Percentiles rank a stretch among this genome's conserved stretches.
Evolutionary conservation across 1,140 invertebrate species (phyloP).

Genomic region (Dryas iulia): DNA sequence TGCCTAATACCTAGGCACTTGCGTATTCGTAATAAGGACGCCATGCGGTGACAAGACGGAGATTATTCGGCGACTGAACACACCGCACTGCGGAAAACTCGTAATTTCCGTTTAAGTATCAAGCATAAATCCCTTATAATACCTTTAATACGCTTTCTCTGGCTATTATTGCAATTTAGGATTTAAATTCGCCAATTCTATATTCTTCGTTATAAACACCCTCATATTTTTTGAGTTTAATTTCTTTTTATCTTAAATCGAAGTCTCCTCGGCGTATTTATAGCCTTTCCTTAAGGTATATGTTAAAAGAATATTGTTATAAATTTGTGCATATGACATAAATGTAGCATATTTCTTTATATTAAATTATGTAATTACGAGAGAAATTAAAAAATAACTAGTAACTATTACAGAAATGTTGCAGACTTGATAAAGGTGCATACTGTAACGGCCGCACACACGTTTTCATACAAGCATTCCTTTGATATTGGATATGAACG

Average conservation of each 20-base stretch:
- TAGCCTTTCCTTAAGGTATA: too few relatives aligned
- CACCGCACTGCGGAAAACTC: conserved; percentile 57
- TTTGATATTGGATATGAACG: too few relatives aligned
- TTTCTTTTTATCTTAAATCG: not conserved
- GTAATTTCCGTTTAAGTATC: conserved; percentile 55
- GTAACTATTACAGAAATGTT: too few relatives aligned
- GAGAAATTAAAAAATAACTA: too few relatives aligned
- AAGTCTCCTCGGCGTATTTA: not conserved
- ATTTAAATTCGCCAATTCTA: conserved; percentile 48
- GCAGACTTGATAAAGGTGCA: too few relatives aligned
- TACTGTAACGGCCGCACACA: too few relatives aligned
- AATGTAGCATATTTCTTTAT: too few relatives aligned
- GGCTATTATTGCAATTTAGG: conserved; percentile 49
- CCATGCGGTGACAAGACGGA: conserved; percentile 53
- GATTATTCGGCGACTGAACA: conserved; percentile 50
- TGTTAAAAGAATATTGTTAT: too few relatives aligned
- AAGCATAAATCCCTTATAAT: conserved; percentile 58
- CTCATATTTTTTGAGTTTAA: conserved; percentile 12
- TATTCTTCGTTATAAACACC: conserved; percentile 37
- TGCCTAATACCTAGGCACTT: not conserved
- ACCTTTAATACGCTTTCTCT: conserved; percentile 45
- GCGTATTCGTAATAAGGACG: conserved; percentile 52
- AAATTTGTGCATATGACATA: too few relatives aligned
- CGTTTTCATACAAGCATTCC: too few relatives aligned
- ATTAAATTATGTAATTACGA: too few relatives aligned